Percentiles rank a stretch among this genome's conserved stretches.
These are phyloP conservation scores for Chaitophorus viminalis DNA, from an alignment of 2,888 invertebrate species.

Conservation along the genomic window DNA sequence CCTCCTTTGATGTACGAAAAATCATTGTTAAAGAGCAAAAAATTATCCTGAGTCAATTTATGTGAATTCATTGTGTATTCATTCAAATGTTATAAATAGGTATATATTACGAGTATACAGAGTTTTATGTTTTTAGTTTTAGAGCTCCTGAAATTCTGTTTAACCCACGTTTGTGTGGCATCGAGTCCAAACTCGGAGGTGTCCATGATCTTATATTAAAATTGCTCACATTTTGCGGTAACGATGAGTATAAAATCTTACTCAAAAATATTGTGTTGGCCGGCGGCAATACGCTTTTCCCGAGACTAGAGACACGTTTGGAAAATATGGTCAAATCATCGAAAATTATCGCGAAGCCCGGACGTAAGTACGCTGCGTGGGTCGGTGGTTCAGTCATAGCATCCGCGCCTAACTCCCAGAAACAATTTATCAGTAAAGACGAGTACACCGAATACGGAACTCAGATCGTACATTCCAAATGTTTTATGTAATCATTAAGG, in stretches of 20 bases:
- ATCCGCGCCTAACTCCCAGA: slow-evolving; percentile 87
- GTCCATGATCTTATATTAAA: slow-evolving; percentile 92
- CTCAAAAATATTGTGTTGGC: slow-evolving; percentile 84
- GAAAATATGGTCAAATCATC: slow-evolving; percentile 91
- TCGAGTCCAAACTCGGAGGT: slow-evolving; percentile 81
- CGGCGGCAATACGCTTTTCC: slow-evolving; percentile 92
- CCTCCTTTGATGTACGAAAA: too few relatives aligned
- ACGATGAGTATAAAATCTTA: slow-evolving; percentile 90
- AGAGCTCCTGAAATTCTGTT: slow-evolving; percentile 89
- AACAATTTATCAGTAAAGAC: slow-evolving; percentile 91
- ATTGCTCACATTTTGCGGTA: slow-evolving; percentile 94
- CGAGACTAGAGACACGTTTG: slow-evolving; percentile 96
- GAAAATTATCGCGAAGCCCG: slow-evolving; percentile 90
- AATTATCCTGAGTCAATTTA: too few relatives aligned
- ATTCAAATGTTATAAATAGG: too few relatives aligned
- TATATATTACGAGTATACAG: too few relatives aligned
- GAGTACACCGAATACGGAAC: slow-evolving; percentile 97
- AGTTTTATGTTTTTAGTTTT: slow-evolving; percentile 70
- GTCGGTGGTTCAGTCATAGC: slow-evolving; percentile 97
- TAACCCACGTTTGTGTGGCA: slow-evolving; percentile 89
- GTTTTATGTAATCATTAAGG: slow-evolving; percentile 71
- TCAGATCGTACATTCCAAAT: slow-evolving; percentile 95
- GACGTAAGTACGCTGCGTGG: slow-evolving; percentile 97
- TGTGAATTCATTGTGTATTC: too few relatives aligned
- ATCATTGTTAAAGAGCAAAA: too few relatives aligned